phyloP scores from a whole-genome alignment of 2,113 vertebrate species.

The Elgaria multicarinata region DNA sequence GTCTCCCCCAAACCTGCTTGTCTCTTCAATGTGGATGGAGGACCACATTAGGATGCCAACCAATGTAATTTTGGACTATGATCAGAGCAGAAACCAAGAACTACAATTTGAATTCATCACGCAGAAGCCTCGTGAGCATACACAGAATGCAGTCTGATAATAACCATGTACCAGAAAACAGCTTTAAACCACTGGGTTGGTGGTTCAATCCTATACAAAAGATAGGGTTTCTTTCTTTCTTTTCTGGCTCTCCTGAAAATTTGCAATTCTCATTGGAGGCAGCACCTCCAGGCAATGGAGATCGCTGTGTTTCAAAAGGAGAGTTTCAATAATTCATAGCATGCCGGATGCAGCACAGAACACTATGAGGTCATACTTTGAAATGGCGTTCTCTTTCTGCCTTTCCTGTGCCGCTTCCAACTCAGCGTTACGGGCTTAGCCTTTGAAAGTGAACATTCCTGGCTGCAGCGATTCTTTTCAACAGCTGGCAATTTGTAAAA shows the following conservation, averaged over 20 bases:
- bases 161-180: rapidly evolving
- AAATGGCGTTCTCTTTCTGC: neutral
- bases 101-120: neutral
- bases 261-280: neutral
- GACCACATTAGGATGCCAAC: neutral
- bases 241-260: neutral
- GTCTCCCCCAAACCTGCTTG: neutral
- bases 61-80: neutral
- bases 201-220: neutral
- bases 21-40: no score
- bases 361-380: neutral
- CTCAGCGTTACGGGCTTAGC: rapidly evolving
- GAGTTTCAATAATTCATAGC: neutral
- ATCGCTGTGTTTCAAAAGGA: neutral
- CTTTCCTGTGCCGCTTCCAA: neutral
- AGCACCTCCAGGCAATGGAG: neutral
- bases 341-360: neutral
- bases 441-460: slow-evolving; percentile 24
- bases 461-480: slow-evolving; percentile 5
- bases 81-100: neutral
- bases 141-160: neutral
- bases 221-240: rapidly evolving
- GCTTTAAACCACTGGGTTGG: neutral
- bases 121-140: neutral
- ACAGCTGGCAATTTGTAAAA: slow-evolving; percentile 11